Conservation (phyloP, 1,140 invertebrate species). For the Camponotus floridanus region DNA sequence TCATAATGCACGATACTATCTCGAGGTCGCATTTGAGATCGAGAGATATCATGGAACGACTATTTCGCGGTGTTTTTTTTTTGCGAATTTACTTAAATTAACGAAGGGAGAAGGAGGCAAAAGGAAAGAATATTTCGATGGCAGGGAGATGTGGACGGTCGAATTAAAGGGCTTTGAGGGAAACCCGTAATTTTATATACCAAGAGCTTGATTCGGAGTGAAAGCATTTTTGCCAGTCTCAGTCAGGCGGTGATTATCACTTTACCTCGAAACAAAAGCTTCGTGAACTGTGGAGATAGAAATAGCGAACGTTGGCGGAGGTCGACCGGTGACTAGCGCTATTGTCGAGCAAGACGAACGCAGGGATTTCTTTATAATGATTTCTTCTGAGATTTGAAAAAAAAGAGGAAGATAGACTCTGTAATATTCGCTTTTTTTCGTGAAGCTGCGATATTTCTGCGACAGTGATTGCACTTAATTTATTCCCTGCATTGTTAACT, state of each 20-base stretch:
- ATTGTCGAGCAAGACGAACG: slow-evolving; percentile 46
- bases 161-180: slow-evolving; percentile 41
- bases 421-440: slow-evolving; percentile 11
- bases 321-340: slow-evolving; percentile 35
- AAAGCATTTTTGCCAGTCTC: slow-evolving; percentile 63
- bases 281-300: slow-evolving; percentile 48
- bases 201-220: neutral
- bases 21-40: slow-evolving; percentile 16
- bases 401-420: slow-evolving; percentile 31
- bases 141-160: neutral
- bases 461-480: neutral
- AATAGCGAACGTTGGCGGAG: slow-evolving; percentile 37
- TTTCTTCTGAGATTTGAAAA: slow-evolving; percentile 50
- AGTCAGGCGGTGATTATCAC: slow-evolving; percentile 68
- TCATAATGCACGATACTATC: neutral
- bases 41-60: neutral
- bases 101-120: neutral
- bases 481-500: neutral
- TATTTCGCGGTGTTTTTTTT: neutral
- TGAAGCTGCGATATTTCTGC: neutral
- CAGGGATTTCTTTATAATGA: slow-evolving; percentile 30
- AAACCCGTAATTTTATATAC: slow-evolving; percentile 70
- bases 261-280: slow-evolving; percentile 67
- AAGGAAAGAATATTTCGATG: slow-evolving; percentile 41
- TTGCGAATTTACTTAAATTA: slow-evolving; percentile 31